Evolutionary conservation across 37 sponge, comb jelly and placozoan genomes (phyloP).

Genomic region (Haliclona indistincta): DNA sequence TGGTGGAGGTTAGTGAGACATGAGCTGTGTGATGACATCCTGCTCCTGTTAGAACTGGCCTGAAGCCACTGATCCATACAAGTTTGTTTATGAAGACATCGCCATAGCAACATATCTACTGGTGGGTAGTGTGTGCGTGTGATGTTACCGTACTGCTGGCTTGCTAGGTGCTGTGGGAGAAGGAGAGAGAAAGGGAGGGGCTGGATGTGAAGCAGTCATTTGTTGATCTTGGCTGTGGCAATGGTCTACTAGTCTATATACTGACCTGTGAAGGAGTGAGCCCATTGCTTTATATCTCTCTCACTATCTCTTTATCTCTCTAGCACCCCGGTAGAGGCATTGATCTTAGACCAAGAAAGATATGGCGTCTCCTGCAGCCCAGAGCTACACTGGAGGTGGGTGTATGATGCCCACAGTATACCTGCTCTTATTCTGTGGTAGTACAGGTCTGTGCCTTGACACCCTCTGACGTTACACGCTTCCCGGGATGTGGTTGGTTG

Average conservation of each 20-base stretch:
- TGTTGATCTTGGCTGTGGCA: slow-evolving; percentile 98
- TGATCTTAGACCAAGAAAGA: slow-evolving; percentile 86
- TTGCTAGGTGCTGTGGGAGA: slow-evolving; percentile 86
- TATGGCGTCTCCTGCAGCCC: slow-evolving; percentile 75
- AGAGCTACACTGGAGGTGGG: slow-evolving; percentile 65
- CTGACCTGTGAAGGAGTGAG: slow-evolving; percentile 90
- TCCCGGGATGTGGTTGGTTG: slow-evolving; percentile 90
- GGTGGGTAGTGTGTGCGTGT: slow-evolving; percentile 47
- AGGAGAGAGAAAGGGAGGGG: slow-evolving; percentile 61
- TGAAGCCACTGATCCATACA: slow-evolving; percentile 90
- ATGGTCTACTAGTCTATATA: slow-evolving; percentile 94
- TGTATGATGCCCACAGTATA: not conserved
- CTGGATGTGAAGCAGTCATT: slow-evolving; percentile 74
- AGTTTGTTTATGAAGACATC: slow-evolving; percentile 97
- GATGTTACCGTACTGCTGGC: not conserved
- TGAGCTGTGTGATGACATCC: not conserved
- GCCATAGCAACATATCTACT: slow-evolving; percentile 95
- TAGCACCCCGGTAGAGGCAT: slow-evolving; percentile 94
- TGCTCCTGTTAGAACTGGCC: slow-evolving; percentile 74
- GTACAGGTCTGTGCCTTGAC: slow-evolving; percentile 65
- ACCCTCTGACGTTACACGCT: slow-evolving; percentile 70
- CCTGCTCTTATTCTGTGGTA: not conserved
- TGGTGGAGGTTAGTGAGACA: slow-evolving; percentile 57
- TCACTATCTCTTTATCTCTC: not conserved
- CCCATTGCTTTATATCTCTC: not conserved